Conservation (phyloP, 2,113 vertebrate genomes). For the Sphyrna mokarran region DNA sequence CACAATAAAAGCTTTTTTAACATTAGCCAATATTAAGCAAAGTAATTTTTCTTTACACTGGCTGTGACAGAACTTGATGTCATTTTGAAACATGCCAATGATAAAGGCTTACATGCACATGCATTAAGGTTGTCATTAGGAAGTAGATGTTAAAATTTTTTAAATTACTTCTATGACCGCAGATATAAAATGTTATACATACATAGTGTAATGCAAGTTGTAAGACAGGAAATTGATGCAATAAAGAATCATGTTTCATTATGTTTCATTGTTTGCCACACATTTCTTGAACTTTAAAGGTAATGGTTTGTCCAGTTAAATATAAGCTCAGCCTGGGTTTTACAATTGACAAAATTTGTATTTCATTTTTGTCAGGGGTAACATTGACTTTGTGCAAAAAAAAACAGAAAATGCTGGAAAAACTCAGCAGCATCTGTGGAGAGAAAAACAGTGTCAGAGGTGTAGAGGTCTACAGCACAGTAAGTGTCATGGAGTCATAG, state of each 20-base stretch:
- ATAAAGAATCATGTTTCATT: neutral
- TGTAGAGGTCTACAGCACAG: no score
- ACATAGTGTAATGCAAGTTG: neutral
- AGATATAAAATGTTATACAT: neutral
- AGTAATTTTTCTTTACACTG: constrained; percentile 14
- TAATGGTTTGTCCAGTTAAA: neutral
- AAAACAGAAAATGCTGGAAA: no score
- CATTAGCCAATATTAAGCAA: constrained; percentile 1
- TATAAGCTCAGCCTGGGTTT: neutral
- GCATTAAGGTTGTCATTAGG: neutral
- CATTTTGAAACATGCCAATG: constrained; percentile 7
- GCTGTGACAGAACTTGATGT: neutral
- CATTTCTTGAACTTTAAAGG: neutral
- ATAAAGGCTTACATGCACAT: neutral
- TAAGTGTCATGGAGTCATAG: no score
- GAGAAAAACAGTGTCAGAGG: no score
- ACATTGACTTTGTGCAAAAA: neutral
- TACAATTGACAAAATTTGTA: neutral
- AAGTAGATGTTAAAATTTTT: neutral
- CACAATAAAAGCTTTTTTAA: constrained; percentile 3
- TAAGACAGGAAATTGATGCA: neutral
- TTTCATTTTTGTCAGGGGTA: neutral
- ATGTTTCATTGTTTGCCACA: no score
- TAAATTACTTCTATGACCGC: neutral
- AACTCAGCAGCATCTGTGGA: no score